phyloP scores from a whole-genome alignment of 2,113 vertebrate species.

The Herpailurus yagouaroundi region DNA sequence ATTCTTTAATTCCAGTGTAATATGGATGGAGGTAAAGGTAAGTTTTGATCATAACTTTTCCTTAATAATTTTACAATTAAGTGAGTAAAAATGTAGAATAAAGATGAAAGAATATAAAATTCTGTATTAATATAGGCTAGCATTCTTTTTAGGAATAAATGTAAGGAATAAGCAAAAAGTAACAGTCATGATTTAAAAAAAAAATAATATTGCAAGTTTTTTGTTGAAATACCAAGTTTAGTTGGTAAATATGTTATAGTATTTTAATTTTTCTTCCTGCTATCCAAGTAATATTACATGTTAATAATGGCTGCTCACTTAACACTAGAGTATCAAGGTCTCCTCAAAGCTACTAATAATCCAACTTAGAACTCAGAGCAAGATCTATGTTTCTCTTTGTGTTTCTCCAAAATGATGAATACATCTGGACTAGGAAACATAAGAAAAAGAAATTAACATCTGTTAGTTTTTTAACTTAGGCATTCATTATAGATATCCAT shows the following conservation, averaged over 20 bases:
- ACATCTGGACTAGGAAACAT: background rate
- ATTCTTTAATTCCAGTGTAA: conserved; percentile 63
- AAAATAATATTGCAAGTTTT: background rate
- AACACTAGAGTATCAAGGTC: background rate
- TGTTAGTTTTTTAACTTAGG: background rate
- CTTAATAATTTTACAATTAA: background rate
- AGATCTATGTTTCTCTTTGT: background rate
- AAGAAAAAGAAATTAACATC: background rate
- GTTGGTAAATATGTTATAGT: background rate
- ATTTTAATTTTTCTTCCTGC: background rate
- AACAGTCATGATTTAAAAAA: background rate
- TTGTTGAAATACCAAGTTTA: background rate
- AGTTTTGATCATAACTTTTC: conserved; percentile 50
- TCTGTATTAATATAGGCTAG: conserved; percentile 22
- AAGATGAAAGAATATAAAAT: conserved; percentile 26
- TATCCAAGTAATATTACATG: background rate
- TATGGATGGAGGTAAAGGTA: conserved; percentile 47
- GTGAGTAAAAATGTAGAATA: conserved; percentile 46
- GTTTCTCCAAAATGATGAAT: background rate
- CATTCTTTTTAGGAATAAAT: conserved; percentile 31
- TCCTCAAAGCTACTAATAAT: background rate
- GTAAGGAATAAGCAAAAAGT: background rate
- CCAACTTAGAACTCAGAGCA: background rate
- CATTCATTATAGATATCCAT: background rate
- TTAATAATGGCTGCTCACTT: background rate